Evolutionary conservation across 1,140 invertebrate genomes (phyloP), one percentile per base, ranked within the genome.

Genomic region (Metopolophium dirhodum): DNA sequence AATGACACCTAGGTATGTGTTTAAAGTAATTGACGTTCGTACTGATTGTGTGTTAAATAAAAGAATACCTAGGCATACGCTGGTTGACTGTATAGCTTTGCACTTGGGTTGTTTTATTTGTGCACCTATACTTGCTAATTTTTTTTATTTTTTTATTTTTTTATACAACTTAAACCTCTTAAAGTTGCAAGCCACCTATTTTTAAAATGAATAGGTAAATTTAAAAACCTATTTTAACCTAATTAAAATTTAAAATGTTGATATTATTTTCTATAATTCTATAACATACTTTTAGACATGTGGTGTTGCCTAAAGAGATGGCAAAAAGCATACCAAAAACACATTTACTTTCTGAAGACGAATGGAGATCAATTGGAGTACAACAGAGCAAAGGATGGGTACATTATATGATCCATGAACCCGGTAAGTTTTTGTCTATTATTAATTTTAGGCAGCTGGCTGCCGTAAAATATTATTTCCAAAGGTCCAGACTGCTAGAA

Each of bases 311-410:
- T 23, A 98, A 98, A 95, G 98, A 99, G 94, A 96, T 99, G 95
- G 97, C 97, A n/a, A 98, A 98, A 95, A 95, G 97, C 91, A 97
- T 99, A 23, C 98, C 98, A 3, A 98, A 97, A 95, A 98, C 97
- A 94, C 98, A 98, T 95, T 95, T 99, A 86, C 98, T 99, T 97
- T 96, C 97, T 7, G 98, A 99, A 95, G 95, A 96, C 49, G 98
- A 99, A 96, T 99, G 98, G 99, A 96, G 98, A 95, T 96, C 97
- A 94, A 97, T 99, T 94, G 98, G 98, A 23, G 97, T 99, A 7
- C 98, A 99, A 95, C 98, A 99, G 95, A 98, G 98, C 95, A 97
- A 97, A 94, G 98, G 98, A 82, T 99, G 98, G 98, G 96, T 98
- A 18, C 98, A 99, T 95, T 99, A 99, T 94, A 99, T 99, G 98